Percentiles rank a stretch among this genome's conserved stretches.
phyloP scores from a whole-genome alignment of 1,140 invertebrate genomes.

The Drosophila albomicans region DNA sequence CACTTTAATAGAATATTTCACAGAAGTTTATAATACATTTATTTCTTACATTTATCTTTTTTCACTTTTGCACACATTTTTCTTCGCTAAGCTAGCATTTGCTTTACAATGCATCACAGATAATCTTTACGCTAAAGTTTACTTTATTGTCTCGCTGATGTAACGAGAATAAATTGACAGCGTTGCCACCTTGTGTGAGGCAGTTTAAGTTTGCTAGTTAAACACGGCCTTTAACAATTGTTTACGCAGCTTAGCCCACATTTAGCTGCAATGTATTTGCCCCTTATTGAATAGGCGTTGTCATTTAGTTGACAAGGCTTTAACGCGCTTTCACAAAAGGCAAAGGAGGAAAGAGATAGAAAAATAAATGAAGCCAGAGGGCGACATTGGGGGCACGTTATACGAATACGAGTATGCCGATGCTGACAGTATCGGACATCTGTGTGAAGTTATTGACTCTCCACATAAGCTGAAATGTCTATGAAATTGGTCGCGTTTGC shows the following conservation, averaged over 20 bases:
- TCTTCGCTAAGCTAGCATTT: too few relatives aligned
- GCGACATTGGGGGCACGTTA: slow-evolving; percentile 10
- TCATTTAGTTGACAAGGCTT: background rate
- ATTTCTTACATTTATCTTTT: too few relatives aligned
- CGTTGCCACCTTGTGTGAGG: slow-evolving; percentile 6
- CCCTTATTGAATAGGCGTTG: background rate
- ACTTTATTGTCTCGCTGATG: too few relatives aligned
- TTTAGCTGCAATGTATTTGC: background rate
- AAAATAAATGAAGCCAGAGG: slow-evolving; percentile 3
- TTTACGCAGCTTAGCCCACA: background rate
- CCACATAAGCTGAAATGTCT: slow-evolving; percentile 27
- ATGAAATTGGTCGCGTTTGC: slow-evolving; percentile 43
- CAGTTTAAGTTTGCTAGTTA: background rate
- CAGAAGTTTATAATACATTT: too few relatives aligned
- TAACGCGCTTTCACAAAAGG: slow-evolving; percentile 6
- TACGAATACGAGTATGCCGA: background rate
- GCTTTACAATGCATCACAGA: too few relatives aligned
- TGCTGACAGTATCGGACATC: slow-evolving; percentile 15
- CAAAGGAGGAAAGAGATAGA: too few relatives aligned
- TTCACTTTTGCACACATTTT: too few relatives aligned
- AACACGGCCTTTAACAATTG: background rate
- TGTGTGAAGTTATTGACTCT: slow-evolving; percentile 14
- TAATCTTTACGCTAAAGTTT: too few relatives aligned
- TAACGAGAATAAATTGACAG: background rate
- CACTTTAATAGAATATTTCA: too few relatives aligned